These are phyloP conservation scores for Eustalomyia histrio DNA, from an alignment of 2,888 invertebrate genomes.

Conservation along the genomic window DNA sequence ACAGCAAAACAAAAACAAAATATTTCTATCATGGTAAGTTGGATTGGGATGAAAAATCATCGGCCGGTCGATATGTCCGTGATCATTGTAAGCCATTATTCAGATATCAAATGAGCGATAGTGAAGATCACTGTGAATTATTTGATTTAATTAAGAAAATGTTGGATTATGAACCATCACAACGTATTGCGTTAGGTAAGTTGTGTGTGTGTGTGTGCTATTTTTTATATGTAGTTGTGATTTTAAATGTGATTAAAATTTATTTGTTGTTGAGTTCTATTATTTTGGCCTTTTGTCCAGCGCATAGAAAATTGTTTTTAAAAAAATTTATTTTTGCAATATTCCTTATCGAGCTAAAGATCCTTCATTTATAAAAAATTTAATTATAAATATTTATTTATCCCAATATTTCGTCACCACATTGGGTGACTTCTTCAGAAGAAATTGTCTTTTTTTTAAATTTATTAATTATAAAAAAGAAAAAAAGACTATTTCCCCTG, in stretches of 20 bases:
- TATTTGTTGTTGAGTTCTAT: slow-evolving; percentile 36
- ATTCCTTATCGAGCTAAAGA: too few species aligned
- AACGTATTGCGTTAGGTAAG: slow-evolving; percentile 88
- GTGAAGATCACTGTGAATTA: slow-evolving; percentile 93
- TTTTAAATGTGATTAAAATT: slow-evolving; percentile 31
- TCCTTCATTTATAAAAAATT: too few species aligned
- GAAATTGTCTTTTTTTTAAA: too few species aligned
- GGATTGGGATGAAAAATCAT: slow-evolving; percentile 98
- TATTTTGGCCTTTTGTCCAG: too few species aligned
- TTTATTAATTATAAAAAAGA: too few species aligned
- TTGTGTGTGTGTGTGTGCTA: slow-evolving; percentile 18
- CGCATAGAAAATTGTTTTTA: too few species aligned
- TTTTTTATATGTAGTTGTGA: slow-evolving; percentile 9
- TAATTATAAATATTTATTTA: too few species aligned
- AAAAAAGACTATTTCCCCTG: too few species aligned
- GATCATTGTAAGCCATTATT: slow-evolving; percentile 98
- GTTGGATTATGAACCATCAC: slow-evolving; percentile 97
- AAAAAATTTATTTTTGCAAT: too few species aligned
- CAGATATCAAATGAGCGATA: slow-evolving; percentile 93
- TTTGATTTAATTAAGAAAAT: slow-evolving; percentile 97
- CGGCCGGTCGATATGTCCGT: slow-evolving; percentile 97
- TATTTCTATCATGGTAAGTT: slow-evolving; percentile 98
- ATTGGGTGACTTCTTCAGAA: too few species aligned
- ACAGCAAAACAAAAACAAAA: slow-evolving; percentile 95
- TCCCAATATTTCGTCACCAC: too few species aligned